Evolutionary conservation across 2,888 invertebrate species (phyloP).

Genomic region (Anoplius nigerrimus): DNA sequence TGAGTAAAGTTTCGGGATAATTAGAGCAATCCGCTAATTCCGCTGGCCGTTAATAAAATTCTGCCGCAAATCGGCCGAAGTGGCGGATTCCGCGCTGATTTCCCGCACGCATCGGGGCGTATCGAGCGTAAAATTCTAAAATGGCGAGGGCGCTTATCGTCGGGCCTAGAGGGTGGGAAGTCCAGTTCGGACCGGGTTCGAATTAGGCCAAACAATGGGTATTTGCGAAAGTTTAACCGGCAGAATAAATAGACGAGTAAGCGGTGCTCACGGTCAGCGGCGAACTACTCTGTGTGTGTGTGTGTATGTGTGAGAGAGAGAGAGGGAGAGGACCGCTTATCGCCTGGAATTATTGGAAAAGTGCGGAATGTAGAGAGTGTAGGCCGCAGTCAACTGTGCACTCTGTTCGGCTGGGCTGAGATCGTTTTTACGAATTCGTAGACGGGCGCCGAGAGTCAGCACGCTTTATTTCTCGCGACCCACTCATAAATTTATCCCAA

Average conservation of each 20-base stretch:
- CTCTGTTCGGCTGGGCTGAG: too few species aligned
- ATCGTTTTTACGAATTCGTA: too few species aligned
- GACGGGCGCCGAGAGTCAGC: too few species aligned
- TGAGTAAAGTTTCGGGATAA: too few species aligned
- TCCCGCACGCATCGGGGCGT: too few species aligned
- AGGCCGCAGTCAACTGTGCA: background rate
- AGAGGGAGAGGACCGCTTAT: conserved; percentile 39
- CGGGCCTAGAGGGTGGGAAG: background rate
- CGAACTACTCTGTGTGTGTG: too few species aligned
- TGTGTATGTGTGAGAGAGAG: too few species aligned
- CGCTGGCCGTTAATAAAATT: too few species aligned
- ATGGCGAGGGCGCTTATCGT: conserved; percentile 21
- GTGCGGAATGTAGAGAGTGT: conserved; percentile 23
- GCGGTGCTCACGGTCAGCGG: conserved; percentile 37
- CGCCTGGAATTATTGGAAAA: conserved; percentile 52
- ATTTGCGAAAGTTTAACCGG: conserved; percentile 41
- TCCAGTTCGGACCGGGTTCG: conserved; percentile 2
- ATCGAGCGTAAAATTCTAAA: conserved; percentile 14
- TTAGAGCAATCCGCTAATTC: too few species aligned
- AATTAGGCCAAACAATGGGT: conserved; percentile 14
- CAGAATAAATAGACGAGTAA: conserved; percentile 25
- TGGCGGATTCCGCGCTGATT: background rate
- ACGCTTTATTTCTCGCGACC: too few species aligned
- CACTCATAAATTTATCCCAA: too few species aligned
- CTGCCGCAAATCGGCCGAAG: too few species aligned